phyloP scores from a whole-genome alignment of 2,888 invertebrate genomes.

The Rhingia rostrata region DNA sequence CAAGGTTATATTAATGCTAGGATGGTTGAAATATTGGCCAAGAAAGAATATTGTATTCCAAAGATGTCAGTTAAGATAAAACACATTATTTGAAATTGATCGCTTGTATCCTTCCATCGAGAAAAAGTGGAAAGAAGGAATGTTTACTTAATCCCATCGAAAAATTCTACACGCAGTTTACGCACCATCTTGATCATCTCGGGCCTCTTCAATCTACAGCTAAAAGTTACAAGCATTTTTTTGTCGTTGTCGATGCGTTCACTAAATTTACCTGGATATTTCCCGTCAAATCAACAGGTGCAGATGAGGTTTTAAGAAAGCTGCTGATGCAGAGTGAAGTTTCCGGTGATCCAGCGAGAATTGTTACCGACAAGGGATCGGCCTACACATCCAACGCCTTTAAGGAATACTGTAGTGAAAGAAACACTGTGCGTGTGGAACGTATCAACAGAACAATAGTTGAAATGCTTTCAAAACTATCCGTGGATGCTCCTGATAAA shows the following conservation, averaged over 20 bases:
- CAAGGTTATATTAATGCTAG: constrained; percentile 10
- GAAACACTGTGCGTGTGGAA: too few species aligned
- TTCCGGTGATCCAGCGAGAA: too few species aligned
- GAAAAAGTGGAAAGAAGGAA: constrained; percentile 11
- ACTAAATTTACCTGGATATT: too few species aligned
- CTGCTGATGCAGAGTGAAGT: too few species aligned
- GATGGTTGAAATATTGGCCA: constrained; percentile 16
- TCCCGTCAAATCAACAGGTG: too few species aligned
- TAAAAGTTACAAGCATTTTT: constrained; percentile 39
- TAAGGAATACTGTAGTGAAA: too few species aligned
- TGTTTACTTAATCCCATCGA: constrained; percentile 77
- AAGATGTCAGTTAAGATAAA: constrained; percentile 15
- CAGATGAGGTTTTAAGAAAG: too few species aligned
- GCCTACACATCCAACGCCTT: too few species aligned
- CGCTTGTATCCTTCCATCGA: constrained; percentile 20
- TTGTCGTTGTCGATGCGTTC: too few species aligned
- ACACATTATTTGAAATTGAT: constrained; percentile 13
- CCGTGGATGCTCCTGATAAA: constrained; percentile 18
- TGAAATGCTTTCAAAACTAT: constrained; percentile 48
- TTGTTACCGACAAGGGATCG: too few species aligned
- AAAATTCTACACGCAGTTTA: constrained; percentile 77
- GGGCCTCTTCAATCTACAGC: constrained; percentile 77
- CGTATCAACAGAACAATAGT: constrained; percentile 24
- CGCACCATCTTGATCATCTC: constrained; percentile 78
- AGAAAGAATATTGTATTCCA: constrained; percentile 18